Evolutionary conservation across 2,113 vertebrate genomes (phyloP).

Genomic region (Ranitomeya imitator): DNA sequence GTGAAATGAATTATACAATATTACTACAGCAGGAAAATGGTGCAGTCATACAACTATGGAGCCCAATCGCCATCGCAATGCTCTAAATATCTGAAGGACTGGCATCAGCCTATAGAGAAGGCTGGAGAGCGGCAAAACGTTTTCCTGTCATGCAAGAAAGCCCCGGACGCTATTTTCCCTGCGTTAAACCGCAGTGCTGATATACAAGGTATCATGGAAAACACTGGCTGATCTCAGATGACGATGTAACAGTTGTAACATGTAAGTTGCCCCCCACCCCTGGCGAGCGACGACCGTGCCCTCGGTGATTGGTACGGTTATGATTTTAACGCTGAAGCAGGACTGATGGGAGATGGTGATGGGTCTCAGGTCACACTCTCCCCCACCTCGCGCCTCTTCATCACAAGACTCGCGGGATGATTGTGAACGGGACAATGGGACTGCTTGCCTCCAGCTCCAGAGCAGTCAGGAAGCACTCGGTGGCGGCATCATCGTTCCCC

Average conservation of each 20-base stretch:
- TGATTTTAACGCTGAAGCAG: neutral
- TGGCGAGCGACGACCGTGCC: neutral
- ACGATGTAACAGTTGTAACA: neutral
- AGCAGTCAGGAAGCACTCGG: slow-evolving; percentile 94
- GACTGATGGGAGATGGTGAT: neutral
- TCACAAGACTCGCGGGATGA: slow-evolving; percentile 93
- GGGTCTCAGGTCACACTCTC: neutral
- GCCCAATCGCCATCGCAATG: neutral
- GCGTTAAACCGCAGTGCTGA: neutral
- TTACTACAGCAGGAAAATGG: neutral
- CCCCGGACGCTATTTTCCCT: neutral
- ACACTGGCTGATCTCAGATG: neutral
- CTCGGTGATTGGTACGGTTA: neutral
- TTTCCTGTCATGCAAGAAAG: neutral
- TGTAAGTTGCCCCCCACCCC: neutral
- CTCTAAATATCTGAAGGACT: neutral
- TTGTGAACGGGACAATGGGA: slow-evolving; percentile 93
- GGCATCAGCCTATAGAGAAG: neutral
- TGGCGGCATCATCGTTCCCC: slow-evolving; percentile 89
- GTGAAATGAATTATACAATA: neutral
- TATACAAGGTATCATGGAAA: neutral
- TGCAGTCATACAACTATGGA: neutral
- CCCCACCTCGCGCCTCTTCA: neutral
- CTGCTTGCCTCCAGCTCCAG: slow-evolving; percentile 98
- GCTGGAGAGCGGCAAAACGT: neutral